Evolutionary conservation across 1,140 invertebrate genomes (phyloP).

Genomic region (Danaus plexippus): DNA sequence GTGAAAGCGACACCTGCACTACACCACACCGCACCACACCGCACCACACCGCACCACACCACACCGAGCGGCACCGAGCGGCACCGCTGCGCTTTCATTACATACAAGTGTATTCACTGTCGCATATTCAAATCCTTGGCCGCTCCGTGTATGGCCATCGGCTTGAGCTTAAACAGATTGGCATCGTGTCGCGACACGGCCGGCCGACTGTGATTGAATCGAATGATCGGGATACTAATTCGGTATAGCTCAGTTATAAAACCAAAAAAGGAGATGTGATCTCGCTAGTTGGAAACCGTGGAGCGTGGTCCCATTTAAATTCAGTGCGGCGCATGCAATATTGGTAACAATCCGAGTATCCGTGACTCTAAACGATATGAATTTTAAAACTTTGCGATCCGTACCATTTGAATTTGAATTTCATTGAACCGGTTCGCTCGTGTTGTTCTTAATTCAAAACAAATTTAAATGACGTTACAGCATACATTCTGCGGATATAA

Average conservation of each 20-base stretch:
- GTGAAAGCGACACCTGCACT: conserved; percentile 56
- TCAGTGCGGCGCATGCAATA: conserved; percentile 46
- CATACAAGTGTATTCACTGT: conserved; percentile 45
- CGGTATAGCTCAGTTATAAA: conserved; percentile 27
- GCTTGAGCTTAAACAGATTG: conserved; percentile 39
- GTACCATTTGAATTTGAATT: conserved; percentile 38
- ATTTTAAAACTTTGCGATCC: conserved; percentile 50
- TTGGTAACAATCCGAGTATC: conserved; percentile 52
- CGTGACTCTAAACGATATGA: conserved; percentile 42
- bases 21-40: conserved; percentile 13
- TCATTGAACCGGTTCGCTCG: conserved; percentile 35
- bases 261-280: conserved; percentile 43
- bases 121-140: conserved; percentile 28
- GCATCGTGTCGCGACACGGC: conserved; percentile 24
- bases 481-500: too few relatives aligned
- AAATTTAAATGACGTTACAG: too few relatives aligned
- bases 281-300: conserved; percentile 28
- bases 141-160: conserved; percentile 40
- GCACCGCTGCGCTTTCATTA: conserved; percentile 11
- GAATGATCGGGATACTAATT: conserved; percentile 41
- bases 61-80: too few relatives aligned
- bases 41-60: conserved; percentile 17
- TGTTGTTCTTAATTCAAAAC: background rate
- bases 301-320: conserved; percentile 47
- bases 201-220: conserved; percentile 27